Percentiles rank a stretch among this genome's conserved stretches.
These are phyloP conservation scores for Pelusios castaneus DNA, from an alignment of 2,113 vertebrate species.

Conservation along the genomic window DNA sequence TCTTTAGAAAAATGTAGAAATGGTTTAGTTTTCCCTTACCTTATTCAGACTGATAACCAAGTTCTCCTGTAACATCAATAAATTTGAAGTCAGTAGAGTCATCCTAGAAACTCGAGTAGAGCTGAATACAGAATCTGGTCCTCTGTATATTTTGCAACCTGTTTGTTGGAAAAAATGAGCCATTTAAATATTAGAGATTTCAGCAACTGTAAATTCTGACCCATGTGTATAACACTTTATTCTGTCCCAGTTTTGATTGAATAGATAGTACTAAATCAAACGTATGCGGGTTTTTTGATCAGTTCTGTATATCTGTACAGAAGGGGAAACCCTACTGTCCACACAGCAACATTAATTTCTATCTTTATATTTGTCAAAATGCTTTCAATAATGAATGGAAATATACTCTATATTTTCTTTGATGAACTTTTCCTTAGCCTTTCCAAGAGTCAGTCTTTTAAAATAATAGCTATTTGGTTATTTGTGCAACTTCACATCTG, in stretches of 20 bases:
- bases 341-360: neutral
- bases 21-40: slow-evolving; percentile 51
- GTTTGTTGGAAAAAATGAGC: neutral
- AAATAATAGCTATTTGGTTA: neutral
- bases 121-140: neutral
- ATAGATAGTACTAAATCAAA: slow-evolving; percentile 61
- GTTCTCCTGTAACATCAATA: neutral
- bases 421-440: neutral
- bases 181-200: slow-evolving; percentile 17
- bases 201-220: neutral
- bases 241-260: slow-evolving; percentile 39
- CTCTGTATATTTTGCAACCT: neutral
- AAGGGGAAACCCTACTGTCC: neutral
- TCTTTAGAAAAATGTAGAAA: neutral
- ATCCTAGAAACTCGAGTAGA: neutral
- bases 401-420: neutral
- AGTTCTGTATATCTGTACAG: neutral
- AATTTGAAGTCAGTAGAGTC: neutral
- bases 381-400: neutral
- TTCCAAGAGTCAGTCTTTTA: neutral
- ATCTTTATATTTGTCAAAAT: neutral
- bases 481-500: neutral
- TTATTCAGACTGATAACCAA: neutral
- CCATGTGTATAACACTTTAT: neutral
- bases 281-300: neutral